Evolutionary conservation across 2,888 invertebrate species (phyloP).

Genomic region (Heteromurus nitidus): DNA sequence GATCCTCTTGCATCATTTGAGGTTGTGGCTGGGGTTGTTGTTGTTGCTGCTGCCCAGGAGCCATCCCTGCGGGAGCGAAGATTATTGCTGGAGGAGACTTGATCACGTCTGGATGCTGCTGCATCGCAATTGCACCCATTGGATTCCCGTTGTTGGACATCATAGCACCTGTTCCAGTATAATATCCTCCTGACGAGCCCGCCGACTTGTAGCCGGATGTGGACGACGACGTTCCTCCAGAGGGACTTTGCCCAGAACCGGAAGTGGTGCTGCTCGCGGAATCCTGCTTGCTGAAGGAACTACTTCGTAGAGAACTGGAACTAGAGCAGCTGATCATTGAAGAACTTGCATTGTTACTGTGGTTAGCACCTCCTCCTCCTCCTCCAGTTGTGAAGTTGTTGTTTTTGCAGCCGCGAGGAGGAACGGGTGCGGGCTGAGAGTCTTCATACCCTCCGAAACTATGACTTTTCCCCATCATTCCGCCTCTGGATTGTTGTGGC

Average conservation of each 20-base stretch:
- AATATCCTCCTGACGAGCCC: neutral
- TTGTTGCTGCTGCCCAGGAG: conserved; percentile 11
- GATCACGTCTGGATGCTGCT: conserved; percentile 16
- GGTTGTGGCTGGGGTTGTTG: neutral
- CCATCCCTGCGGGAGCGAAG: conserved; percentile 33
- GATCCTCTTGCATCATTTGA: conserved; percentile 16
- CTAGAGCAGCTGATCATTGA: conserved; percentile 53
- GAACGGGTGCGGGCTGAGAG: neutral
- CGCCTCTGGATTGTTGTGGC: conserved; percentile 69
- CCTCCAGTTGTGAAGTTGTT: neutral
- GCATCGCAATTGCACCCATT: neutral
- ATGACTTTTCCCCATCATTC: conserved; percentile 86
- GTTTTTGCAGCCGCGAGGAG: neutral
- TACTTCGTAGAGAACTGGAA: conserved; percentile 51
- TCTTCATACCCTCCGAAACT: conserved; percentile 90
- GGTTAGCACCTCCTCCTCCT: conserved; percentile 12
- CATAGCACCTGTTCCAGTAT: conserved; percentile 35
- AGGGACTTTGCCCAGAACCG: conserved; percentile 48
- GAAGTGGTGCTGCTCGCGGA: conserved; percentile 48
- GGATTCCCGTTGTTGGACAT: conserved; percentile 6
- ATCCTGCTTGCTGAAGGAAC: conserved; percentile 53
- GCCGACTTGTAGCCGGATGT: conserved; percentile 51
- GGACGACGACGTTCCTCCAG: conserved; percentile 31
- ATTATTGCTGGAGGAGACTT: conserved; percentile 42
- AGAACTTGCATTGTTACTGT: conserved; percentile 54